Evolutionary conservation across 2,113 vertebrate species (phyloP).

Genomic region (Cheilinus undulatus): DNA sequence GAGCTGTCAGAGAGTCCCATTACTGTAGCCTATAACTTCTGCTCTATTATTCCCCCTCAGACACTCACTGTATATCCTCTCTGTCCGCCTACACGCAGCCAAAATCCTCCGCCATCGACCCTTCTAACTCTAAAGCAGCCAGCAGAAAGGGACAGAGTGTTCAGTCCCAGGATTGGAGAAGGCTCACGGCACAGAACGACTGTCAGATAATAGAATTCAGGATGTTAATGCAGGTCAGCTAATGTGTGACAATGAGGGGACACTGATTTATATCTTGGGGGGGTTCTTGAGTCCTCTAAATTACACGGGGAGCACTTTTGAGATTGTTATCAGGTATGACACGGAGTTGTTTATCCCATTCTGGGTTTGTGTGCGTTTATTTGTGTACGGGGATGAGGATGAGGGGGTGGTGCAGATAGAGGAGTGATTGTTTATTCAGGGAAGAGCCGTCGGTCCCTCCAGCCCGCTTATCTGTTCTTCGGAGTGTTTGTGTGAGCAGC

Average conservation of each 20-base stretch:
- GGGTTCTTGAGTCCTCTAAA: background rate
- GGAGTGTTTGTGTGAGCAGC: background rate
- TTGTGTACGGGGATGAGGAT: too few relatives aligned
- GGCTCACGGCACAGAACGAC: constrained; percentile 50
- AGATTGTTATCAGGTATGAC: constrained; percentile 39
- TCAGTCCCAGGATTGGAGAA: constrained; percentile 50
- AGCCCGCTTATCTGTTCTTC: constrained; percentile 8
- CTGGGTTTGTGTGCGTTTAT: too few relatives aligned
- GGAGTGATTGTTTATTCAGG: constrained; percentile 59
- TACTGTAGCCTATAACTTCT: background rate
- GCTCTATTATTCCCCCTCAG: background rate
- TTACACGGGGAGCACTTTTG: constrained; percentile 13
- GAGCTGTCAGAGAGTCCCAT: background rate
- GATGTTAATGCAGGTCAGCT: constrained; percentile 64
- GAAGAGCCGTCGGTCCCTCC: constrained; percentile 56
- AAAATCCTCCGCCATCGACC: constrained; percentile 60
- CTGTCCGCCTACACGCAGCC: constrained; percentile 62
- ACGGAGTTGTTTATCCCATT: constrained; percentile 40
- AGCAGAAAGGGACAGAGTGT: constrained; percentile 59
- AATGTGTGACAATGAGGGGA: constrained; percentile 34
- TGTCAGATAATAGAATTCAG: constrained; percentile 50
- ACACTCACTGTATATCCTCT: constrained; percentile 31
- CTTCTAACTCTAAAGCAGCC: constrained; percentile 56
- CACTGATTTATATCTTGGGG: constrained; percentile 24
- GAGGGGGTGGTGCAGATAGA: constrained; percentile 57